Evolutionary conservation across 1,140 invertebrate species (phyloP).

Genomic region (Drosophila hydei): DNA sequence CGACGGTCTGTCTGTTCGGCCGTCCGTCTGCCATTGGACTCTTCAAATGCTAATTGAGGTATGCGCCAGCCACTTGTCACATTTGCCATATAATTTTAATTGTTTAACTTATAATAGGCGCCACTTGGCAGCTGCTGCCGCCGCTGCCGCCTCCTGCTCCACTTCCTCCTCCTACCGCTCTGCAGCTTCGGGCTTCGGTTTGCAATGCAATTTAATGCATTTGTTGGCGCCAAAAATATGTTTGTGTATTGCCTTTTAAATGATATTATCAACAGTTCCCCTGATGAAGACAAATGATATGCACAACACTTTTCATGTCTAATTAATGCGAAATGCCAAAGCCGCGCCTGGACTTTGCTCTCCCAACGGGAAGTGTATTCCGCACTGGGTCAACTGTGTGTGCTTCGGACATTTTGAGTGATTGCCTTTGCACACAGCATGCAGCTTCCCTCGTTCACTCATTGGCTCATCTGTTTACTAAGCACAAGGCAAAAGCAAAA

Average conservation of each 20-base stretch:
- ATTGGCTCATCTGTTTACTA: too few species aligned
- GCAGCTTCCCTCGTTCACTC: too few species aligned
- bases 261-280: constrained; percentile 73
- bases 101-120: constrained; percentile 74
- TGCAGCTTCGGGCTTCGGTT: constrained; percentile 18
- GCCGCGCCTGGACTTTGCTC: constrained; percentile 61
- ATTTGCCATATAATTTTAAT: constrained; percentile 78
- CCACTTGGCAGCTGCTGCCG: constrained; percentile 36
- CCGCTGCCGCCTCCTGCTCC: too few species aligned
- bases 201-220: constrained; percentile 65
- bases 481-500: too few species aligned
- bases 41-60: constrained; percentile 73
- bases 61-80: constrained; percentile 78
- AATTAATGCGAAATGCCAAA: constrained; percentile 71
- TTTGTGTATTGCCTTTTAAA: constrained; percentile 9
- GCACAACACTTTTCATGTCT: constrained; percentile 45
- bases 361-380: constrained; percentile 50
- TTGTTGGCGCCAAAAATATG: constrained; percentile 67
- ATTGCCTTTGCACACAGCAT: constrained; percentile 3
- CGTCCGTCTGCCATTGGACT: constrained; percentile 3
- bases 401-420: constrained; percentile 16
- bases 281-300: constrained; percentile 77
- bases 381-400: constrained; percentile 56
- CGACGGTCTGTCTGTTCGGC: not conserved
- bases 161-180: too few species aligned